These are phyloP conservation scores for Danio aesculapii DNA, from an alignment of 2,797 vertebrate species.

Conservation along the genomic window DNA sequence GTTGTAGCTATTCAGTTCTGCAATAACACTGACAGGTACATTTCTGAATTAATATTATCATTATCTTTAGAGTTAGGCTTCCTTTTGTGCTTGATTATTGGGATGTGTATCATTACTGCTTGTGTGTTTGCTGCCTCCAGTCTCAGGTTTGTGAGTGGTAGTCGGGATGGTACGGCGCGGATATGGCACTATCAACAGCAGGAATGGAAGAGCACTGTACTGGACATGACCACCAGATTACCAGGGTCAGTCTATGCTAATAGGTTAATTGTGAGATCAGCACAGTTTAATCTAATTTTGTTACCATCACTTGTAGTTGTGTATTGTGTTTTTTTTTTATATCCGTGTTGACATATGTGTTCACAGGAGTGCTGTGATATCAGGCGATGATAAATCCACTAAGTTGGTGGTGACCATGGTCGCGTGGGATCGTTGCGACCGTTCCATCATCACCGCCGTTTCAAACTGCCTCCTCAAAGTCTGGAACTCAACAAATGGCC, in stretches of 20 bases:
- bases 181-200: slow-evolving; percentile 97
- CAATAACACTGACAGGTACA: slow-evolving; percentile 95
- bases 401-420: slow-evolving; percentile 99
- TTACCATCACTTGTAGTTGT: neutral
- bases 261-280: neutral
- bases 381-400: slow-evolving; percentile 90
- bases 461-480: slow-evolving; percentile 98
- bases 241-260: slow-evolving; percentile 84
- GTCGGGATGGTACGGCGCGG: slow-evolving; percentile 95
- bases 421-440: slow-evolving; percentile 94
- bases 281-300: neutral
- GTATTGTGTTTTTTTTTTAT: neutral
- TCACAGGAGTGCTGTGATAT: slow-evolving; percentile 78
- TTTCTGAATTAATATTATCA: neutral
- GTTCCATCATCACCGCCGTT: slow-evolving; percentile 93
- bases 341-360: slow-evolving; percentile 20
- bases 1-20: slow-evolving; percentile 97
- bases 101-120: neutral
- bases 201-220: slow-evolving; percentile 90
- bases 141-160: slow-evolving; percentile 96
- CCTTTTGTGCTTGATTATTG: neutral
- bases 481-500: slow-evolving; percentile 89
- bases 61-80: neutral
- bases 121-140: slow-evolving; percentile 62
- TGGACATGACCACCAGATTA: slow-evolving; percentile 93